phyloP scores from a whole-genome alignment of 2,797 vertebrate genomes.

The Pseudochaenichthys georgianus region DNA sequence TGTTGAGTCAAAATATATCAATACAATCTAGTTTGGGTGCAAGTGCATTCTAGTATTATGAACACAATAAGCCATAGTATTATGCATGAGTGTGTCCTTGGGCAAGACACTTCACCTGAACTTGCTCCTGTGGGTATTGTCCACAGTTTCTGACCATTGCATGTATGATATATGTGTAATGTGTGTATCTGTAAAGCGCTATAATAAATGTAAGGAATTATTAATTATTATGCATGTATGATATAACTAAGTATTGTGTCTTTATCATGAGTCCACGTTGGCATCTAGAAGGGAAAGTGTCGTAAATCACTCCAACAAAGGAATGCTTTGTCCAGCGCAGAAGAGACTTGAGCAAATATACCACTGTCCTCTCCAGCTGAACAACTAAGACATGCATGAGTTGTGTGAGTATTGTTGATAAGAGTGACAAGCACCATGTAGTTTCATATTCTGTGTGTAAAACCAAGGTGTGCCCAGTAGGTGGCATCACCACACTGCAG shows the following conservation, averaged over 20 bases:
- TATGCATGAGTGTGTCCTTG: too few relatives aligned
- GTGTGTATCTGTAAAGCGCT: too few relatives aligned
- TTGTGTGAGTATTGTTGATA: conserved; percentile 9
- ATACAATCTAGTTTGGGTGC: conserved; percentile 4
- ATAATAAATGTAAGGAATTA: too few relatives aligned
- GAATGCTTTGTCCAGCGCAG: conserved; percentile 50
- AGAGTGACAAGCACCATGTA: neutral
- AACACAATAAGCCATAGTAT: neutral
- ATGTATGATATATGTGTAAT: too few relatives aligned
- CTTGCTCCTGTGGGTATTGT: too few relatives aligned
- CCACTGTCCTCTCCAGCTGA: neutral
- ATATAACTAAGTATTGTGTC: conserved; percentile 30
- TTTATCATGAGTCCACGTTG: conserved; percentile 59
- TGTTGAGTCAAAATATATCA: conserved; percentile 36
- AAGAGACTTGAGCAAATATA: conserved; percentile 56
- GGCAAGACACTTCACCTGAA: too few relatives aligned
- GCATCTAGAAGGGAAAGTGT: conserved; percentile 32
- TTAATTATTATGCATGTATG: too few relatives aligned
- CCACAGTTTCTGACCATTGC: too few relatives aligned
- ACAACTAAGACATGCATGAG: conserved; percentile 11
- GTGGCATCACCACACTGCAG: conserved; percentile 72
- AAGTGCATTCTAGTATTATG: neutral
- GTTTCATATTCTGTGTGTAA: conserved; percentile 28
- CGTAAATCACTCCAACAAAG: conserved; percentile 68
- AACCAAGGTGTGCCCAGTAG: conserved; percentile 65